Percentiles rank a stretch among this genome's conserved stretches.
Conservation (phyloP, 1,140 invertebrate genomes). For the Brachionus asplanchnoidis region DNA sequence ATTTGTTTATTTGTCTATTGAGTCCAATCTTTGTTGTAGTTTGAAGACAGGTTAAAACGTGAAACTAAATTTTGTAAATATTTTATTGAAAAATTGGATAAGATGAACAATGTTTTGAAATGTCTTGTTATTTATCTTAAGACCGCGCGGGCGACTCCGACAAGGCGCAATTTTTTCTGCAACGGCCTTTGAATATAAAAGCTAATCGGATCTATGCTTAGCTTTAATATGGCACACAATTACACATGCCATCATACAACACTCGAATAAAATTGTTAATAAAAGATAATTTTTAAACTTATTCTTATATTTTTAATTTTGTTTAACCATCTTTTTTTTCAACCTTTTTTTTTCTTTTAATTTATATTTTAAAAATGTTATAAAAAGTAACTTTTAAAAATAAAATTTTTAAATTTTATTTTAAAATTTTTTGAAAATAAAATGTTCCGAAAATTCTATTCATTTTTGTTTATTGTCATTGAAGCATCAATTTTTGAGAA, state of each 20-base stretch:
- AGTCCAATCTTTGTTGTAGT: background rate
- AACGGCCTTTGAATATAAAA: background rate
- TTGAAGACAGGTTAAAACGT: background rate
- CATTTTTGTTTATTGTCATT: background rate
- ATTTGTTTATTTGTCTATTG: background rate
- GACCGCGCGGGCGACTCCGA: background rate
- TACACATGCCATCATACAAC: background rate
- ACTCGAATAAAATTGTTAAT: background rate
- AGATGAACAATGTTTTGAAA: background rate
- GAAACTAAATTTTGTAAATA: slow-evolving; percentile 18
- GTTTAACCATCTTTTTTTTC: background rate
- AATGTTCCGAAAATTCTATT: background rate
- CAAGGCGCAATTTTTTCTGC: background rate
- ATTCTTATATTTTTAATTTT: background rate
- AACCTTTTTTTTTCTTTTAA: background rate
- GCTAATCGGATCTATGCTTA: background rate
- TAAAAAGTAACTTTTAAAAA: background rate
- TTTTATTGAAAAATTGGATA: background rate
- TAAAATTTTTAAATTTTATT: background rate
- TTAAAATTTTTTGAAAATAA: background rate
- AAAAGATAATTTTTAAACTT: background rate
- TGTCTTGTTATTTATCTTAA: background rate
- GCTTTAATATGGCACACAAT: background rate
- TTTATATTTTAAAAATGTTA: background rate
- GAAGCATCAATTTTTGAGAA: no score